phyloP scores from a whole-genome alignment of 2,113 vertebrate genomes.

The Dipodomys ordii region DNA sequence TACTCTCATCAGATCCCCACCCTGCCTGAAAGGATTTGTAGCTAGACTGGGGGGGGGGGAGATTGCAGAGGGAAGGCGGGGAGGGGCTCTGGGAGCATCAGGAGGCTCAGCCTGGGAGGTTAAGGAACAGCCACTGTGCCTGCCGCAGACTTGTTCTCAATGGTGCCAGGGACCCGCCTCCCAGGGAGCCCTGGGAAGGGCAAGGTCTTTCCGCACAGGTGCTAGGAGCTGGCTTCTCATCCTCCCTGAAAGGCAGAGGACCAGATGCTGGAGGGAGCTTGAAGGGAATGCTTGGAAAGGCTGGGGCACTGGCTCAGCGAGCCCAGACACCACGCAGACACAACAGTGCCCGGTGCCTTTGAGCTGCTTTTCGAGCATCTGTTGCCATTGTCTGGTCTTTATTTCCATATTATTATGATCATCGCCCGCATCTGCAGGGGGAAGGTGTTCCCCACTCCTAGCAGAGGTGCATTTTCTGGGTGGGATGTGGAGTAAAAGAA shows the following conservation, averaged over 20 bases:
- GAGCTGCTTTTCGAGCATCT: background rate
- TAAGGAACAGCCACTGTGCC: rapidly evolving
- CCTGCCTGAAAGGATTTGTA: rapidly evolving
- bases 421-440: background rate
- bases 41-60: background rate
- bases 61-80: background rate
- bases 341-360: rapidly evolving
- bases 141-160: background rate
- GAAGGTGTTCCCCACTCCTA: rapidly evolving
- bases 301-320: too few relatives aligned
- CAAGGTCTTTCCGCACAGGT: rapidly evolving
- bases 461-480: background rate
- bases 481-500: rapidly evolving
- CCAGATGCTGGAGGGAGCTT: rapidly evolving
- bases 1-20: rapidly evolving
- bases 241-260: rapidly evolving
- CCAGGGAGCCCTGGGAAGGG: rapidly evolving
- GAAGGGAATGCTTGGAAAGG: rapidly evolving
- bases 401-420: rapidly evolving
- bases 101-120: too few relatives aligned
- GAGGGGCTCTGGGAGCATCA: rapidly evolving
- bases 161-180: background rate
- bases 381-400: rapidly evolving
- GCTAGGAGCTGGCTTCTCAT: background rate
- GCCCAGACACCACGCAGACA: rapidly evolving